Evolutionary conservation across 2,113 vertebrate species (phyloP).

Genomic region (Alexandromys fortis): DNA sequence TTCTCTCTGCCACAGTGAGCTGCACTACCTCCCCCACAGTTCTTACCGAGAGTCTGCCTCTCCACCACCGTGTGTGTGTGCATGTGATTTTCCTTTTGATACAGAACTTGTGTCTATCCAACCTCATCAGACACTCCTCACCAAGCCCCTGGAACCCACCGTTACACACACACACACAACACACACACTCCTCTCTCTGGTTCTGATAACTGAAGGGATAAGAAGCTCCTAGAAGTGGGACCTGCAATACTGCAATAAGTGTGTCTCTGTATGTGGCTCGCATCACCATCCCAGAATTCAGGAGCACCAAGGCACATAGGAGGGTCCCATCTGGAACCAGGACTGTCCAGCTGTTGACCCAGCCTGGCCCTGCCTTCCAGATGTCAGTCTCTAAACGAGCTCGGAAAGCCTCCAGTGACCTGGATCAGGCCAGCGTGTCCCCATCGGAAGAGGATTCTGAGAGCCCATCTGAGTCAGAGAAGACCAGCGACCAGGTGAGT

Average conservation of each 20-base stretch:
- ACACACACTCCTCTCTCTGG: neutral
- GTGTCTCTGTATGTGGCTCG: neutral
- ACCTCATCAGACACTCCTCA: neutral
- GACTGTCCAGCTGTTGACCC: neutral
- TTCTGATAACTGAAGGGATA: neutral
- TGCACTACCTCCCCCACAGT: neutral
- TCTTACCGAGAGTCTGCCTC: neutral
- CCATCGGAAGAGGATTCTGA: slow-evolving; percentile 93
- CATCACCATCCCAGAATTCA: neutral
- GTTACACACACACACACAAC: too few species aligned
- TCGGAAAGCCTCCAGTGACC: slow-evolving; percentile 93
- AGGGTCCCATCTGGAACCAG: neutral
- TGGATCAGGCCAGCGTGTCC: slow-evolving; percentile 91
- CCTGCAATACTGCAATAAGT: neutral
- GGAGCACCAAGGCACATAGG: neutral
- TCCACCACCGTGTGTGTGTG: neutral
- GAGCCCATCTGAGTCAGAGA: slow-evolving; percentile 93
- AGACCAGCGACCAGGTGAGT: slow-evolving; percentile 96
- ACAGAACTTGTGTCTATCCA: neutral
- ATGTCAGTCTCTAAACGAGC: slow-evolving; percentile 88
- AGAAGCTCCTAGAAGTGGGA: neutral
- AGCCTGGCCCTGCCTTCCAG: slow-evolving; percentile 44
- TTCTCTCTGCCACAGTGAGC: neutral
- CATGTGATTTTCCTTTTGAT: neutral
- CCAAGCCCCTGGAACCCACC: neutral